Evolutionary conservation across 2,113 vertebrate genomes (phyloP), one percentile per base, ranked within the genome.

Genomic region (Eclectus roratus): DNA sequence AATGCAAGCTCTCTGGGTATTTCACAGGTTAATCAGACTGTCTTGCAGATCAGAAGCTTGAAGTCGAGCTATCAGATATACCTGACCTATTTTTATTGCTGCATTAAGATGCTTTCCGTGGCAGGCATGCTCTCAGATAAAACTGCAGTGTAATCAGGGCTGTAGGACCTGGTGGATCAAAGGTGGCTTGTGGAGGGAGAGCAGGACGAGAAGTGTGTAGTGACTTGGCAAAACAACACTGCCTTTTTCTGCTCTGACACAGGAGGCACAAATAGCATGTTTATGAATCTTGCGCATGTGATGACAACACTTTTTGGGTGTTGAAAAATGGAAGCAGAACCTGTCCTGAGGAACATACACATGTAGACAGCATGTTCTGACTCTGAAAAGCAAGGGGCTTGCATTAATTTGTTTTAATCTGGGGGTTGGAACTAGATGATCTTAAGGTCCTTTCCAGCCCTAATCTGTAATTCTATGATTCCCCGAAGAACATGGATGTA

Each of bases 51-150:
- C 24, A 77, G 61, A 85, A 61, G 52, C 27, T 63, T 69, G 84
- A 80, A 85, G 68, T 17, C 0, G 0, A 80, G 35, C 65, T 78
- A 3, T 72, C 66, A 81, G 15, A 78, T 92, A 49, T 10, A 91
- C 37, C 58, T 91, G 81, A 72, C 53, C 78, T 85, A n/a, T 85
- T 87, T 84, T 94, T 94, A 39, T 85, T 88, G 49, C 49, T 88
- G 41, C 49, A 19, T 85, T 76, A 49, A 53, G 58, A 53, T 87
- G 63, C 63, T 91, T 89, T 84, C 53, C 6, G 0, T 85, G 71
- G 49, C 71, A 77, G 61, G 23, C 33, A 17, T 3, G 6, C 25
- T 87, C 39, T 71, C 52, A 60, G 73, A 68, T 84, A 44, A 93
- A 94, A 84, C 35, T 69, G 49, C 56, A 61, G 35, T 0, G 0